These are phyloP conservation scores for Sinodicranocentrus sp. DNA, from an alignment of 2,888 invertebrate genomes.

Conservation along the genomic window DNA sequence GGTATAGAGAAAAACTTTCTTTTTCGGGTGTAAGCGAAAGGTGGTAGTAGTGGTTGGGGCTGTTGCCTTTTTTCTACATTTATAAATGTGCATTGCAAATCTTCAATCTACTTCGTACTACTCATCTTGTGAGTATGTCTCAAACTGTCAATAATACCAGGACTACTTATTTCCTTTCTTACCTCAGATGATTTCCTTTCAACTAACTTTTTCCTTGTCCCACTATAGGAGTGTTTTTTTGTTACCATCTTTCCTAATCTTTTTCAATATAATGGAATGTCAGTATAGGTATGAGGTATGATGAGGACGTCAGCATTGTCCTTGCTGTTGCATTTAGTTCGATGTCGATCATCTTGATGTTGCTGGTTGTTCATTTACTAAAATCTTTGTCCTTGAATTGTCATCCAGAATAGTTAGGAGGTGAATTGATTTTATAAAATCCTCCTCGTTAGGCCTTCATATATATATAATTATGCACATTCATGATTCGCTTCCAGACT, in stretches of 20 bases:
- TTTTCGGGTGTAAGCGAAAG: neutral
- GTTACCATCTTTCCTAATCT: conserved; percentile 1
- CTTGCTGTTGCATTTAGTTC: no score
- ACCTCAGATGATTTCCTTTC: neutral
- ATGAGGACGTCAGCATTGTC: no score
- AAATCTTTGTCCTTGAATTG: no score
- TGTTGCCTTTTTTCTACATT: conserved; percentile 9
- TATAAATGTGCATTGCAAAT: conserved; percentile 2
- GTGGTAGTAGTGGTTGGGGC: neutral
- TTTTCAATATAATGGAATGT: no score
- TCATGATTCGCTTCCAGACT: no score
- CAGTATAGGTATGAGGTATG: no score
- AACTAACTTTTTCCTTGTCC: neutral
- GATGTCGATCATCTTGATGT: no score
- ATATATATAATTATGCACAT: no score
- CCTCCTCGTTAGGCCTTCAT: no score
- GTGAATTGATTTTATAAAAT: no score
- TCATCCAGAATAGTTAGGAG: no score
- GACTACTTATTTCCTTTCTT: conserved; percentile 17
- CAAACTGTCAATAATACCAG: conserved; percentile 16
- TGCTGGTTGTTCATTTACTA: no score
- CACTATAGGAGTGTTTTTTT: neutral
- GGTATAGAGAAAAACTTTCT: neutral
- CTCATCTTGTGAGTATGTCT: neutral
- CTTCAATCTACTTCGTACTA: neutral